phyloP scores from a whole-genome alignment of 2,113 vertebrate genomes.

The Galeopterus variegatus region DNA sequence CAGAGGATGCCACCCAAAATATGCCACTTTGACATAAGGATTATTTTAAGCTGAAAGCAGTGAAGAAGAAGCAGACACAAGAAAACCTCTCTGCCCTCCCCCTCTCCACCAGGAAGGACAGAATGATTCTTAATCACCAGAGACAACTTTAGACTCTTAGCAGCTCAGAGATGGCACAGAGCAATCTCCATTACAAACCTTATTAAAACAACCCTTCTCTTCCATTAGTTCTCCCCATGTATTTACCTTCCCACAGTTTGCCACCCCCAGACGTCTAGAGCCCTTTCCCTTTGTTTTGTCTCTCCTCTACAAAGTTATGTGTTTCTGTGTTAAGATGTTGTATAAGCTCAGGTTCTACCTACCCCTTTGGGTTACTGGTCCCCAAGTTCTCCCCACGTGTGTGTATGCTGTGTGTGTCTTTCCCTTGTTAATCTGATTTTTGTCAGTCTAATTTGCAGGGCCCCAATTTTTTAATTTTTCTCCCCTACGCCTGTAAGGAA shows the following conservation, averaged over 20 bases:
- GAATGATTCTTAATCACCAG: not conserved
- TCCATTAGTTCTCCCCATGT: rapidly evolving
- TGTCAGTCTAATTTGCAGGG: not conserved
- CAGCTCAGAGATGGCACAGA: not conserved
- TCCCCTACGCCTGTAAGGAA: not conserved
- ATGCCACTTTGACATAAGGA: not conserved
- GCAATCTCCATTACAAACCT: not conserved
- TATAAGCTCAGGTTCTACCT: no score
- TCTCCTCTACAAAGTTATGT: not conserved
- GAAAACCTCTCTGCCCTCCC: not conserved
- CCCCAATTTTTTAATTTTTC: not conserved
- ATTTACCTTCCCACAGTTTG: not conserved
- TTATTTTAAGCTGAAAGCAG: not conserved
- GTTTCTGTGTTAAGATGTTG: not conserved
- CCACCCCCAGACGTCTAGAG: not conserved
- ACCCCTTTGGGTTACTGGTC: not conserved
- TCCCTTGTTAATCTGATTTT: not conserved
- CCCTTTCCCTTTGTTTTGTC: not conserved
- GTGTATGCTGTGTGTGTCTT: not conserved
- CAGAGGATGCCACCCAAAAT: rapidly evolving
- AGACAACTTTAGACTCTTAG: not conserved
- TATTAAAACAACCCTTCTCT: not conserved
- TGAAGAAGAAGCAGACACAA: not conserved
- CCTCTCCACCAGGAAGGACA: not conserved
- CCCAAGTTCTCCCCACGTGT: not conserved